Percentiles rank a stretch among this genome's conserved stretches.
Evolutionary conservation across 2,888 invertebrate genomes (phyloP).

Genomic region (Pseudanteris insignis): DNA sequence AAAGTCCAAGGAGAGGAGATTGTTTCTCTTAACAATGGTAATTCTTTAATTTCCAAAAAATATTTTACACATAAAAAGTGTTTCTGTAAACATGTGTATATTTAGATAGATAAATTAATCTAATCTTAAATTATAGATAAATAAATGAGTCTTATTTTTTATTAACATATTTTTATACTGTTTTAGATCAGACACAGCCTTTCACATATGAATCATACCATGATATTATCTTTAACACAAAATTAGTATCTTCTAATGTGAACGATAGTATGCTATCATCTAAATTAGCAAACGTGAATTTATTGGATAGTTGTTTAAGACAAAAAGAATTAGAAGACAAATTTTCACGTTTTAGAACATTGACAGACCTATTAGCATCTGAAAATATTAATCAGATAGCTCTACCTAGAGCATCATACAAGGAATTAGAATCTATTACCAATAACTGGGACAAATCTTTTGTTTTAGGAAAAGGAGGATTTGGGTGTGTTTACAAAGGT

Average conservation of each 20-base stretch:
- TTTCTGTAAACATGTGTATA: too few species aligned
- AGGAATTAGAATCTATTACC: background rate
- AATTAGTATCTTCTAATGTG: background rate
- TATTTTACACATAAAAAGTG: too few species aligned
- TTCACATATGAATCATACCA: background rate
- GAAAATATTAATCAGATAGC: background rate
- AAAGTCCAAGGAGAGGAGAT: too few species aligned
- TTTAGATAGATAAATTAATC: too few species aligned
- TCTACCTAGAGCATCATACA: background rate
- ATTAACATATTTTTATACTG: too few species aligned
- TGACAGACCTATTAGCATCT: background rate
- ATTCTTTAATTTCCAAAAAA: too few species aligned
- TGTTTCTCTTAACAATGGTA: too few species aligned
- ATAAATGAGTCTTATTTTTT: too few species aligned
- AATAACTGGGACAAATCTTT: background rate
- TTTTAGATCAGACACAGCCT: background rate
- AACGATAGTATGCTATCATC: background rate
- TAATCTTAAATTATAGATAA: too few species aligned
- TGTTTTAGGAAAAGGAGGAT: background rate
- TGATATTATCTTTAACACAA: too few species aligned
- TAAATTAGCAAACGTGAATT: background rate
- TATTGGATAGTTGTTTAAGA: background rate
- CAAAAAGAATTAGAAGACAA: background rate
- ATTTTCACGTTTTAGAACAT: background rate
- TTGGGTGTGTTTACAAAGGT: background rate